These are phyloP conservation scores for Copidosoma floridanum DNA, from an alignment of 1,140 invertebrate species.

Conservation along the genomic window DNA sequence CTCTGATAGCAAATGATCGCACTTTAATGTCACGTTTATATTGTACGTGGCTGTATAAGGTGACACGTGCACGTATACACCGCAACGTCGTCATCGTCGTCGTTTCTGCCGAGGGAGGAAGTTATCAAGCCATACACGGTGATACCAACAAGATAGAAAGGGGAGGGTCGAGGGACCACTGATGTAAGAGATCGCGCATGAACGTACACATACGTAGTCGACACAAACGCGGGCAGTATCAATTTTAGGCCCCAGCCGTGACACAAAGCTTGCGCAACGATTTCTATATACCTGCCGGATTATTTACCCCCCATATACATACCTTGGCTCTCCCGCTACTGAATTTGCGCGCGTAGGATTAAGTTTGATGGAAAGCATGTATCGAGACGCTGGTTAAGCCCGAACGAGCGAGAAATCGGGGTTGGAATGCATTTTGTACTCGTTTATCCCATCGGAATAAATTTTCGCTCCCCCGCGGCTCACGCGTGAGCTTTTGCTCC, in stretches of 20 bases:
- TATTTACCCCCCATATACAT: constrained; percentile 1
- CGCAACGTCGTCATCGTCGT: too few species aligned
- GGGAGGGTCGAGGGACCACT: neutral
- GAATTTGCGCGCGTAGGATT: too few species aligned
- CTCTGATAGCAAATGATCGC: constrained; percentile 3
- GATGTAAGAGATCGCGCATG: neutral
- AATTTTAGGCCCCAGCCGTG: too few species aligned
- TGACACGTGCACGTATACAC: too few species aligned
- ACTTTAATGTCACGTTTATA: neutral
- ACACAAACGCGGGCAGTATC: constrained; percentile 3
- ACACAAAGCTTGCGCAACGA: too few species aligned
- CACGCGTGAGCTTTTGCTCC: too few species aligned
- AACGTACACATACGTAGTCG: neutral
- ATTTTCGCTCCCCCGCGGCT: constrained; percentile 1
- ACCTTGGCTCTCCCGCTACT: neutral
- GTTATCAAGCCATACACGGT: constrained; percentile 4
- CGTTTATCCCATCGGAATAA: constrained; percentile 18
- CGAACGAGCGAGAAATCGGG: constrained; percentile 1
- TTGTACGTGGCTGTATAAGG: too few species aligned
- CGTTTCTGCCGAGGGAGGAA: neutral
- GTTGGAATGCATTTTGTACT: constrained; percentile 7
- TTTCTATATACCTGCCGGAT: constrained; percentile 8
- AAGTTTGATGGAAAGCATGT: neutral
- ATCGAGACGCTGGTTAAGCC: neutral
- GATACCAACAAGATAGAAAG: neutral